Conservation (phyloP, 2,888 invertebrate species). For the Mantis religiosa region DNA sequence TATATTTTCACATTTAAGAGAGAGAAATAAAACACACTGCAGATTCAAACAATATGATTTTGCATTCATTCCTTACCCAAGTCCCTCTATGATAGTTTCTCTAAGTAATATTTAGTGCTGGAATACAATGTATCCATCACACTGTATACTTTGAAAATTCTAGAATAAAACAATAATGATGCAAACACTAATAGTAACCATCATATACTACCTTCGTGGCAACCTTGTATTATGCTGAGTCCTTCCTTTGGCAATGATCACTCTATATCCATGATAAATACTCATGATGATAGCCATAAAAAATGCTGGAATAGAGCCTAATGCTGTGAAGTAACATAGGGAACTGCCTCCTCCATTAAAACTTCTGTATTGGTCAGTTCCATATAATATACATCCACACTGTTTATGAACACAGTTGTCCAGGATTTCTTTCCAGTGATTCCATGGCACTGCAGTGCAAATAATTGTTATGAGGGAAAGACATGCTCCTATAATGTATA, state of each 20-base stretch:
- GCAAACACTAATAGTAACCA: no score
- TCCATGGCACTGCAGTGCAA: slow-evolving; percentile 18
- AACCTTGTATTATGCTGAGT: slow-evolving; percentile 17
- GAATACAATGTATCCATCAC: no score
- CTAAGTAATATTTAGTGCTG: no score
- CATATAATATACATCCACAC: slow-evolving; percentile 46
- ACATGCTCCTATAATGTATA: slow-evolving; percentile 6
- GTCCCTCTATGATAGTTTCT: no score
- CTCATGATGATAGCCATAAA: slow-evolving; percentile 38
- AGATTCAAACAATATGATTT: no score
- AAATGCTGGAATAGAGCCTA: slow-evolving; percentile 37
- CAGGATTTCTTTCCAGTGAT: slow-evolving; percentile 27
- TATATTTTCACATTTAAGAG: no score
- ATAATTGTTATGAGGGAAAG: slow-evolving; percentile 14
- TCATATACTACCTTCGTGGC: not conserved
- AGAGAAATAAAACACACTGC: no score
- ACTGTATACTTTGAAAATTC: no score
- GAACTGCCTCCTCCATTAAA: slow-evolving; percentile 44
- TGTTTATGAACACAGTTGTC: slow-evolving; percentile 32
- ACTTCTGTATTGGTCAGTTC: slow-evolving; percentile 40
- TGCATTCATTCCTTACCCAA: no score
- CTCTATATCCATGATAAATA: slow-evolving; percentile 43
- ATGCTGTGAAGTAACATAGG: slow-evolving; percentile 40
- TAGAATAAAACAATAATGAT: no score
- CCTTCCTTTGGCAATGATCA: slow-evolving; percentile 36